These are phyloP conservation scores for Gryllus longicercus DNA, from an alignment of 2,888 invertebrate genomes.

Conservation along the genomic window DNA sequence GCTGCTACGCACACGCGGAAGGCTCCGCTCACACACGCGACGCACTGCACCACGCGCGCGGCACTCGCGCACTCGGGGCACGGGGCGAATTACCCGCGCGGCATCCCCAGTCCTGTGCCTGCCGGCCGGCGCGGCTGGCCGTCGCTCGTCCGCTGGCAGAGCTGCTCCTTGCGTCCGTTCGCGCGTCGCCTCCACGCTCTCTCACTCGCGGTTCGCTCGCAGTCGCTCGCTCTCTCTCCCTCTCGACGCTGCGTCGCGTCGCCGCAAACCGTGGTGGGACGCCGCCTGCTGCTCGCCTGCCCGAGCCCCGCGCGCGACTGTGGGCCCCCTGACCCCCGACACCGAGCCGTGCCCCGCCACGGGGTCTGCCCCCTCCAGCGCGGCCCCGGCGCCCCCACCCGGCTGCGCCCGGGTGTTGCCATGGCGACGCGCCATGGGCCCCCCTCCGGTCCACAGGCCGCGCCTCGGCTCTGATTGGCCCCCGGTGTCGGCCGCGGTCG, in stretches of 20 bases:
- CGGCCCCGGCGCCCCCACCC: constrained; percentile 27
- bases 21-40: no score
- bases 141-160: no score
- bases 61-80: not conserved
- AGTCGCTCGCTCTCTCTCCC: not conserved
- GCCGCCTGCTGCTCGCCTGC: not conserved
- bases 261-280: constrained; percentile 23
- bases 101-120: no score
- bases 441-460: constrained; percentile 34
- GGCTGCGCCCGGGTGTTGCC: constrained; percentile 25
- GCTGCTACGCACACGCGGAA: not conserved
- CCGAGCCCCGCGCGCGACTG: constrained; percentile 25
- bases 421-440: constrained; percentile 34
- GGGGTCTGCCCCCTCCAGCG: constrained; percentile 23
- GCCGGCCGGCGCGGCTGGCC: constrained; percentile 19
- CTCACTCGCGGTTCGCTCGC: constrained; percentile 24
- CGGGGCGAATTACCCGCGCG: no score
- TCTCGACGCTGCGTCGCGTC: constrained; percentile 26
- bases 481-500: constrained; percentile 32
- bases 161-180: no score
- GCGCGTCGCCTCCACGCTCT: constrained; percentile 26
- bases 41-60: no score
- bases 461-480: constrained; percentile 33
- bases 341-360: constrained; percentile 25
- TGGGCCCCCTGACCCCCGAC: constrained; percentile 35